phyloP scores from a whole-genome alignment of 2,888 invertebrate species.

The Scaptodrosophila latifasciaeformis region DNA sequence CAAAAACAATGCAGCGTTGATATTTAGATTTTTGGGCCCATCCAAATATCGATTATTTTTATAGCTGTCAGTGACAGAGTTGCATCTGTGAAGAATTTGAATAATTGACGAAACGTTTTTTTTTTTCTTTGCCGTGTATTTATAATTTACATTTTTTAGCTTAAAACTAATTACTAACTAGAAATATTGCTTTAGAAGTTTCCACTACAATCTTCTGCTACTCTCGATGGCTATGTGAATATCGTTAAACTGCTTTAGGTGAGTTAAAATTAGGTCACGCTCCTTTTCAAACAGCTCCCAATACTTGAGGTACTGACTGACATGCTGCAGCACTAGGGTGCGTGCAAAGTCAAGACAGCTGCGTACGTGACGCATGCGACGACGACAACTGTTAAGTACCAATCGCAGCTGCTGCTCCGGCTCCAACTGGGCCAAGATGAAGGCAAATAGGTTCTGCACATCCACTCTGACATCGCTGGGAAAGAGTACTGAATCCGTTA shows the following conservation, averaged over 20 bases:
- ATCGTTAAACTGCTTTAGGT: conserved; percentile 58
- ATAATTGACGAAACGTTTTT: too few species aligned
- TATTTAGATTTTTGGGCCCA: too few species aligned
- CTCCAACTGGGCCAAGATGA: conserved; percentile 83
- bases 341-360: conserved; percentile 64
- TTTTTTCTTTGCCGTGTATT: too few species aligned
- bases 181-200: too few species aligned
- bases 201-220: conserved; percentile 49
- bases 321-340: conserved; percentile 56
- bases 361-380: conserved; percentile 38
- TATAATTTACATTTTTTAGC: neutral
- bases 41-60: too few species aligned
- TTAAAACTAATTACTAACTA: too few species aligned
- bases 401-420: conserved; percentile 57
- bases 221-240: conserved; percentile 58
- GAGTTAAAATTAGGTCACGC: conserved; percentile 47
- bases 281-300: conserved; percentile 62
- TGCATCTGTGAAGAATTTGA: too few species aligned
- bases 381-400: conserved; percentile 48
- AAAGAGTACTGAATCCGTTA: conserved; percentile 80
- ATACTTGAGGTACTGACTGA: conserved; percentile 56
- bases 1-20: too few species aligned
- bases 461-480: conserved; percentile 76
- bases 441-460: conserved; percentile 78
- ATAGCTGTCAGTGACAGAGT: too few species aligned